phyloP scores from a whole-genome alignment of 1,140 invertebrate species.

The Trichomalopsis sarcophagae region DNA sequence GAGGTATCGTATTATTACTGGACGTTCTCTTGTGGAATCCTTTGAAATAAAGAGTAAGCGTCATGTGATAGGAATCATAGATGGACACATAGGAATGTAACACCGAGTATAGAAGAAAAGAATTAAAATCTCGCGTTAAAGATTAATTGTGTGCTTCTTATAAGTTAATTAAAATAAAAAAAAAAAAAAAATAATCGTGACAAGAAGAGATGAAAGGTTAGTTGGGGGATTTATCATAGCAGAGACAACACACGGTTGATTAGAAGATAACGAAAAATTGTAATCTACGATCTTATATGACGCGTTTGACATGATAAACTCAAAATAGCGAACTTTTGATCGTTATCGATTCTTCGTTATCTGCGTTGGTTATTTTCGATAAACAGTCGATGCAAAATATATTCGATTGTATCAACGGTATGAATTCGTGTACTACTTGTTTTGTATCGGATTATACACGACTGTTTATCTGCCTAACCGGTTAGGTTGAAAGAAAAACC shows the following conservation, averaged over 20 bases:
- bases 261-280: slow-evolving; percentile 2
- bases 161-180: neutral
- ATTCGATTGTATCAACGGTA: neutral
- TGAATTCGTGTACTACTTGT: neutral
- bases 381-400: slow-evolving; percentile 23
- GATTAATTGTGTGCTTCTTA: neutral
- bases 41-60: slow-evolving; percentile 15
- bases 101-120: neutral
- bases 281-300: neutral
- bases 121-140: neutral
- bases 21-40: slow-evolving; percentile 7
- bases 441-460: neutral
- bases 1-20: slow-evolving; percentile 1
- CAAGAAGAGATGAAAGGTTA: slow-evolving; percentile 10
- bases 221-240: neutral
- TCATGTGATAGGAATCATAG: slow-evolving; percentile 1
- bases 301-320: neutral
- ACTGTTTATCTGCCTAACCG: slow-evolving; percentile 1
- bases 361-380: slow-evolving; percentile 3
- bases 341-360: slow-evolving; percentile 16
- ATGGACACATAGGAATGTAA: neutral
- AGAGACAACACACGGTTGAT: neutral
- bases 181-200: neutral
- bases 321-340: neutral
- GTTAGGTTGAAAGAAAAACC: slow-evolving; percentile 20